Percentiles rank a stretch among this genome's conserved stretches.
Evolutionary conservation across 1,140 invertebrate species (phyloP).

Genomic region (Tetramorium simillimum): DNA sequence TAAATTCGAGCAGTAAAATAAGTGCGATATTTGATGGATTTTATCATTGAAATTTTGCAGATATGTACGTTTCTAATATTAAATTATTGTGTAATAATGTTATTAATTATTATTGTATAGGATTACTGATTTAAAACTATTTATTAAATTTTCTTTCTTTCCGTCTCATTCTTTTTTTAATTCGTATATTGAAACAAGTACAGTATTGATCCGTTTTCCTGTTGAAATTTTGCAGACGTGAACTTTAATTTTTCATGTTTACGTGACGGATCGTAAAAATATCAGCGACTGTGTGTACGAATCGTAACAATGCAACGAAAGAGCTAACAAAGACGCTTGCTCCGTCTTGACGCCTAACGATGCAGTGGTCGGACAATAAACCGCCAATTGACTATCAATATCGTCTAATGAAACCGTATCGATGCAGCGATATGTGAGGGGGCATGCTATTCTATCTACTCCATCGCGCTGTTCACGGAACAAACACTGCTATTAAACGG

Average conservation of each 20-base stretch:
- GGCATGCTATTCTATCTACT: conserved; percentile 31
- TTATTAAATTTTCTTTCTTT: background rate
- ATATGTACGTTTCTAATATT: background rate
- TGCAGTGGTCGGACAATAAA: conserved; percentile 33
- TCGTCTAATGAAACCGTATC: conserved; percentile 54
- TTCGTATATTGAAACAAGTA: background rate
- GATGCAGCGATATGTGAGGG: conserved; percentile 22
- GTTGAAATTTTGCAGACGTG: background rate
- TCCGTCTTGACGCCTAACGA: background rate
- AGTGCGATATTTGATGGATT: background rate
- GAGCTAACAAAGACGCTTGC: background rate
- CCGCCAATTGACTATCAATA: conserved; percentile 60
- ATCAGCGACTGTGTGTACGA: background rate
- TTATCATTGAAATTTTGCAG: background rate
- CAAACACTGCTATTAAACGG: conserved; percentile 24
- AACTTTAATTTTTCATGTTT: background rate
- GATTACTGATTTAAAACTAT: background rate
- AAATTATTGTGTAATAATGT: background rate
- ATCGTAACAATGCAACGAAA: background rate
- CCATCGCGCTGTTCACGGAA: conserved; percentile 1
- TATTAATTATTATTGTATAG: background rate
- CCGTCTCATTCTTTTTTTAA: background rate
- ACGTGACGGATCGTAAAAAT: background rate
- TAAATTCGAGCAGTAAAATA: background rate
- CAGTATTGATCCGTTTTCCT: background rate